Conservation (phyloP, 2,888 invertebrate genomes). For the Polyommatus iphigenia region DNA sequence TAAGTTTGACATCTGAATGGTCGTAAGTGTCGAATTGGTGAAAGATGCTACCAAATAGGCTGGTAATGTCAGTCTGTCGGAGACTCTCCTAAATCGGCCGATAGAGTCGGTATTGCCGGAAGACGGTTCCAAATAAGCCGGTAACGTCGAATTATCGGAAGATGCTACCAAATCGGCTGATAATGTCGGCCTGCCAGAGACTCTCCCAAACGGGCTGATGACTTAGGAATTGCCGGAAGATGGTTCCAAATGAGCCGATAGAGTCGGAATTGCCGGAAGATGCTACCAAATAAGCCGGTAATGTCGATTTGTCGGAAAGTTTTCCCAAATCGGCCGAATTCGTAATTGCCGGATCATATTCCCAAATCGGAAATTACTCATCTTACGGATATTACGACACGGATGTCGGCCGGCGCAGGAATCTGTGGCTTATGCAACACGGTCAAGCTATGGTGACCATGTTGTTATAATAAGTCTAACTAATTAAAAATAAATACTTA, state of each 20-base stretch:
- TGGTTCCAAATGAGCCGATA: too few species aligned
- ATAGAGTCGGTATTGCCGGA: not conserved
- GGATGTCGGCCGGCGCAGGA: conserved; percentile 20
- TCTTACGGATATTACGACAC: conserved; percentile 24
- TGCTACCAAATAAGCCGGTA: too few species aligned
- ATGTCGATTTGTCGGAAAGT: too few species aligned
- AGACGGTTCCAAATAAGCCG: not conserved
- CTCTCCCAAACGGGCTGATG: too few species aligned
- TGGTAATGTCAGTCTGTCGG: too few species aligned
- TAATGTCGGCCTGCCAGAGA: too few species aligned
- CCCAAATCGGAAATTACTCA: conserved; percentile 4
- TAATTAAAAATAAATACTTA: too few species aligned
- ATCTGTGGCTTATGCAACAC: conserved; percentile 18
- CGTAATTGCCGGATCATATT: not conserved
- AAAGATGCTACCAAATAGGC: not conserved
- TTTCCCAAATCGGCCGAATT: not conserved
- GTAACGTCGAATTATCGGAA: not conserved
- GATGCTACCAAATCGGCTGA: too few species aligned
- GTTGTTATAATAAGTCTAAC: not conserved
- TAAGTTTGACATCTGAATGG: not conserved
- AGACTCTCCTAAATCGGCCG: not conserved
- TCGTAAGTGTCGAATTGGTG: not conserved
- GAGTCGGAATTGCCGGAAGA: too few species aligned
- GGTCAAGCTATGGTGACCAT: conserved; percentile 14
- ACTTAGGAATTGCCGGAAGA: too few species aligned